Percentiles rank a stretch among this genome's conserved stretches.
Conservation (phyloP, 2,113 vertebrate species). For the Merops nubicus region DNA sequence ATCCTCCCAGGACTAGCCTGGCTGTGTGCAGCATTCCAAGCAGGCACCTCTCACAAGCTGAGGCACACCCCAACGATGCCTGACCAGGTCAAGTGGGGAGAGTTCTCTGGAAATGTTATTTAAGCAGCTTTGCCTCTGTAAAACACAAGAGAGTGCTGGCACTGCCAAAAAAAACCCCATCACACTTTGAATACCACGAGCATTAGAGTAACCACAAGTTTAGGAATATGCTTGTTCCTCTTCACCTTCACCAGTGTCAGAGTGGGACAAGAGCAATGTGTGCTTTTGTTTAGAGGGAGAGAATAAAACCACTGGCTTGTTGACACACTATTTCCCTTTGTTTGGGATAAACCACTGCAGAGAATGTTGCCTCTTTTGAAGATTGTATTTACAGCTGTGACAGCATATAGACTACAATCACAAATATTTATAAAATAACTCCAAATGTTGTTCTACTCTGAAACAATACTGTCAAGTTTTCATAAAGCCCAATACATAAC, state of each 20-base stretch:
- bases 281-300: not conserved
- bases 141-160: not conserved
- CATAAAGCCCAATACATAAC: not conserved
- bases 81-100: not conserved
- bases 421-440: constrained; percentile 22
- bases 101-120: not conserved
- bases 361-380: constrained; percentile 11
- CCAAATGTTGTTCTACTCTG: not conserved
- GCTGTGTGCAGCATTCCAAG: not conserved
- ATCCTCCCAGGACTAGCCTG: not conserved
- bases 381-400: not conserved
- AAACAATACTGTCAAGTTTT: not conserved
- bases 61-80: not conserved
- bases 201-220: not conserved
- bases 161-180: not conserved
- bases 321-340: not conserved
- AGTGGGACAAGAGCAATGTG: not conserved
- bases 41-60: not conserved
- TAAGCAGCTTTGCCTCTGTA: not conserved
- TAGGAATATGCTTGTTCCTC: not conserved
- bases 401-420: not conserved
- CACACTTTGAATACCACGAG: not conserved
- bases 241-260: not conserved
- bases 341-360: not conserved
- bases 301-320: not conserved